Base-by-base conservation (phyloP, 2,113 vertebrate species). In the Abramis brama region DNA sequence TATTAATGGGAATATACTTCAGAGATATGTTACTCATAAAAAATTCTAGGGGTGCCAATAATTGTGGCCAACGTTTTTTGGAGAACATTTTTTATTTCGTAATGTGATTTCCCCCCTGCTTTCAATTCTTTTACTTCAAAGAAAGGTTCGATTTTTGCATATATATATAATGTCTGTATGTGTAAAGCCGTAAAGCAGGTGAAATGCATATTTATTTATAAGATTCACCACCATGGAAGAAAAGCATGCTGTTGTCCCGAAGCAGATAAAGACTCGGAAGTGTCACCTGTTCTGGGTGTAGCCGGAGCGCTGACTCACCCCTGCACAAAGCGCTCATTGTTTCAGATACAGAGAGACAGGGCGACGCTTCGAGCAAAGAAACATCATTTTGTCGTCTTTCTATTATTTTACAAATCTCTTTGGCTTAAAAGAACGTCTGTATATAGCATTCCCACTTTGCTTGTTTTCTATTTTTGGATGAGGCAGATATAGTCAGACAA, bases 291-390 rank as follows among this genome's bases (percentile, higher is more conserved):
- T 66, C 70, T 80, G 90, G 90, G 87, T 86, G 90, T 92, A 83
- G 79, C 83, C 86, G 21, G 78, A 50, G 79, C 80, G n/a, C 50
- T 93, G 93, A 94, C 88, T 94, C 91, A 93, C 77, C 43, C 47
- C 5, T 82, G 79, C 88, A 92, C 91, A 94, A 95, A 87, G 84
- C 81, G 78, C 74, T 80, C 81, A 89, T 91, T 93, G 89, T 93
- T 89, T 91, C 87, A 87, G 62, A 52, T 71, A 47, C 82, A 71
- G 79, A 87, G 82, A 87, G 50, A 83, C 27, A 87, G 85, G 85
- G 55, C 73, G 71, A 55, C 12, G 15, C 43, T 81, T 27, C 4
- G 2, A 30, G 50, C n/a, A 6, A 82, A 82, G n/a, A 7, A 33
- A 17, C 82, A 25, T 57, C 2, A 27, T 36, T 36, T 68, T 83